Conservation (phyloP, 2,113 vertebrate species). For the Falco punctatus region DNA sequence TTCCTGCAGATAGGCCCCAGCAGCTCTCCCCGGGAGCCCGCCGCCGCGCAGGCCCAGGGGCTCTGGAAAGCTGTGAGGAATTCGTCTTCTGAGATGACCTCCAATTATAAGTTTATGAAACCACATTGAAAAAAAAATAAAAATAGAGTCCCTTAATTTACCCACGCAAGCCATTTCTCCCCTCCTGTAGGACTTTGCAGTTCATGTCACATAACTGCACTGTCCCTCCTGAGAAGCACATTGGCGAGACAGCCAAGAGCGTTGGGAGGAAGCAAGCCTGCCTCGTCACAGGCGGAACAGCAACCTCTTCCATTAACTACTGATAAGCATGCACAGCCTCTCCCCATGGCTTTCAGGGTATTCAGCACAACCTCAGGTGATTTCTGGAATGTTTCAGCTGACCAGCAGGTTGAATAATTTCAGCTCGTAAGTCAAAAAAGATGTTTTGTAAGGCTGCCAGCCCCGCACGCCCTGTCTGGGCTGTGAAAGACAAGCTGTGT, state of each 20-base stretch:
- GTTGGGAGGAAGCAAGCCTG: background rate
- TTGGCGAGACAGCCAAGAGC: background rate
- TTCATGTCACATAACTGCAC: background rate
- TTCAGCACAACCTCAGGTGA: background rate
- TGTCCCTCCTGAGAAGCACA: accelerated
- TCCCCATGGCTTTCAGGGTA: background rate
- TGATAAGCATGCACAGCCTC: background rate
- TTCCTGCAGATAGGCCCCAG: conserved; percentile 25
- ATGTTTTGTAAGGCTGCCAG: conserved; percentile 8
- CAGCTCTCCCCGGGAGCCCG: too few relatives aligned
- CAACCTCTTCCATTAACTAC: background rate
- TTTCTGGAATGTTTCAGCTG: background rate
- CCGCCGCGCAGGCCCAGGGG: too few relatives aligned
- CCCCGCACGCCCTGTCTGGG: background rate
- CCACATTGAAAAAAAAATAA: background rate
- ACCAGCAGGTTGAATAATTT: background rate
- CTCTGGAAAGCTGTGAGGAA: background rate
- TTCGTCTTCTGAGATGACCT: background rate
- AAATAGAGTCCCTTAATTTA: background rate
- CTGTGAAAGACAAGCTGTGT: conserved; percentile 59
- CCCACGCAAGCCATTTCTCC: background rate
- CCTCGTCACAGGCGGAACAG: background rate
- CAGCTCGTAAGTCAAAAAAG: background rate
- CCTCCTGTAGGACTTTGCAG: background rate
- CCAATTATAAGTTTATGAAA: background rate